Base-by-base conservation (phyloP, 2,888 invertebrate species). In the Acanthosepion lycidas region DNA sequence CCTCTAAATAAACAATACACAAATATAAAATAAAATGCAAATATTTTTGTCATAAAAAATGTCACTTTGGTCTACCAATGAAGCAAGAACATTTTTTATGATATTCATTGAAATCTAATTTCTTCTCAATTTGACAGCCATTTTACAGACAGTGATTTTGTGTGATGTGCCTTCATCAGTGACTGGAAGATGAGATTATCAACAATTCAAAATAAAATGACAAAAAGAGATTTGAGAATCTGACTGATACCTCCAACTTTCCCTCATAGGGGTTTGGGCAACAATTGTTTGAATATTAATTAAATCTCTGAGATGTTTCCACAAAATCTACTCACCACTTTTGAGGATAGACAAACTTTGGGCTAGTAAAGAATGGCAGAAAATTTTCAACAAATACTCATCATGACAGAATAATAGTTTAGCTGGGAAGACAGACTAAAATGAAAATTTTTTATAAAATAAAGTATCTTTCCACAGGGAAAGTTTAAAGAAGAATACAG, bases 231-330 rank as follows among this genome's bases (percentile, higher is more conserved):
- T 78, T n/a, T 2, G 15, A 78, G 33, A 78, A 78, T 78, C 12
- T n/a, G n/a, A 78, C 12, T 78, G n/a, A n/a, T 78, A 33, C 33
- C 28, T 78, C n/a, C n/a, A n/a, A n/a, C 78, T 9, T 78, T 78
- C n/a, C 4, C 78, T 78, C 78, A n/a, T 12, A 33, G 78, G 78
- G 78, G 12, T n/a, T 78, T 15, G 15, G 78, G 78, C 78, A 78
- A 78, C 78, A 78, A 78, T 78, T 78, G 78, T 78, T 78, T 78
- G n/a, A 78, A n/a, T n/a, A 78, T 78, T 78, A 78, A 78, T 78
- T 78, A 78, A 78, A 78, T 78, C 78, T 78, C 12, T 3, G 5
- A 15, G 12, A 33, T 78, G 12, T 78, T 78, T 78, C 33, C n/a
- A 15, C n/a, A 33, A 78, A 78, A 78, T 78, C 59, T 59, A 59